These are phyloP conservation scores for Zhengitettix transpicula DNA, from an alignment of 2,888 invertebrate species.

Conservation along the genomic window DNA sequence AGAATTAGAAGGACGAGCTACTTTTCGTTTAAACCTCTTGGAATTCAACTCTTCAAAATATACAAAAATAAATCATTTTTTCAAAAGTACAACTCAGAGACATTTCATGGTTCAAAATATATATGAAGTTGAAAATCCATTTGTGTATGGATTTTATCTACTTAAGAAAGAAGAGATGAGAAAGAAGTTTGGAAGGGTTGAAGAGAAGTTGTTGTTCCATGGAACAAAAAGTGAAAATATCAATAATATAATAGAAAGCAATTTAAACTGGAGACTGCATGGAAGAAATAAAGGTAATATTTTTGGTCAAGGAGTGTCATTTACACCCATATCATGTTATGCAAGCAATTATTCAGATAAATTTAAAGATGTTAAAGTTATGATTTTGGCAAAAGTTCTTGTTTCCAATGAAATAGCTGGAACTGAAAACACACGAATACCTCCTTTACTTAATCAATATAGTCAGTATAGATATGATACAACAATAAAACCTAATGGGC, in stretches of 20 bases:
- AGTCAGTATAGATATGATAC: slow-evolving; percentile 16
- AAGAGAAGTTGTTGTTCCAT: slow-evolving; percentile 7
- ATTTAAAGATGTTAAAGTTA: slow-evolving; percentile 13
- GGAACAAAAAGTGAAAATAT: slow-evolving; percentile 8
- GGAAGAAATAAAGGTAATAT: background rate
- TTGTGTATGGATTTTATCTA: slow-evolving; percentile 5
- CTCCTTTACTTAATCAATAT: slow-evolving; percentile 8
- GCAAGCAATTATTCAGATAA: slow-evolving; percentile 7
- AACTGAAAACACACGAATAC: slow-evolving; percentile 14
- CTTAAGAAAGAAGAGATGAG: slow-evolving; percentile 11
- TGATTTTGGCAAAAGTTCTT: slow-evolving; percentile 18
- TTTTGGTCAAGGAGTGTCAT: slow-evolving; percentile 6
- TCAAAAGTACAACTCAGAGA: background rate
- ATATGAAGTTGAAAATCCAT: background rate
- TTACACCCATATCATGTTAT: slow-evolving; percentile 9
- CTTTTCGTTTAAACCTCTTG: too few species aligned
- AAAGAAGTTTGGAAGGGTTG: background rate
- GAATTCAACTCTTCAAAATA: background rate
- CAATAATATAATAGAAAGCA: slow-evolving; percentile 2
- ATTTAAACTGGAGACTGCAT: background rate
- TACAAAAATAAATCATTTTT: background rate
- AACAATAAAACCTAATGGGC: slow-evolving; percentile 15
- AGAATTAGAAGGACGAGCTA: too few species aligned
- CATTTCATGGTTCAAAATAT: background rate
- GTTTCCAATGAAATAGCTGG: slow-evolving; percentile 14